phyloP scores from a whole-genome alignment of 2,888 invertebrate species.

The Galeruca laticollis region DNA sequence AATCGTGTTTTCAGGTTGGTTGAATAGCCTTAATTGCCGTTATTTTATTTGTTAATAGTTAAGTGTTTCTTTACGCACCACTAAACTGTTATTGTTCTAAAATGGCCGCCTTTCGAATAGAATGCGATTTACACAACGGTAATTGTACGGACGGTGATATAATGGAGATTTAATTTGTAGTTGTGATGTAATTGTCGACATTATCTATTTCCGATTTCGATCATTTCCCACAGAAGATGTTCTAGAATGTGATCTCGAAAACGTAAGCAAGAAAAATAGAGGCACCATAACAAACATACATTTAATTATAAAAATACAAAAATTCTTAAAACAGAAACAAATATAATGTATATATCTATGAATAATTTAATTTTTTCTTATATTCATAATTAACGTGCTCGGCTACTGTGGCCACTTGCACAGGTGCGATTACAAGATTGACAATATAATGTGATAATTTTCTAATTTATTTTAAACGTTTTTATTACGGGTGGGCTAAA shows the following conservation, averaged over 20 bases:
- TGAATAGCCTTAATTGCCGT: conserved; percentile 55
- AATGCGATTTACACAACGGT: conserved; percentile 11
- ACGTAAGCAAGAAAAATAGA: too few relatives aligned
- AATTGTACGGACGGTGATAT: background rate
- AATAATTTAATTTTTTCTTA: too few relatives aligned
- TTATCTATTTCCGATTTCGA: conserved; percentile 16
- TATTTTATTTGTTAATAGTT: conserved; percentile 57
- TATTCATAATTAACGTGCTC: too few relatives aligned
- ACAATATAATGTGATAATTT: too few relatives aligned
- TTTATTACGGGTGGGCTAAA: too few relatives aligned
- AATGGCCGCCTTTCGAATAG: conserved; percentile 47
- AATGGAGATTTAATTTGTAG: conserved; percentile 5
- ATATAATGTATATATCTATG: too few relatives aligned
- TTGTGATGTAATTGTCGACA: conserved; percentile 1
- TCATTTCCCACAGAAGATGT: conserved; percentile 1
- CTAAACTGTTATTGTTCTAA: conserved; percentile 49
- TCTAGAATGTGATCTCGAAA: background rate
- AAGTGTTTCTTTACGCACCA: conserved; percentile 54
- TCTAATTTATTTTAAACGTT: too few relatives aligned
- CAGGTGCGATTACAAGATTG: too few relatives aligned
- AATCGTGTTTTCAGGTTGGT: conserved; percentile 51
- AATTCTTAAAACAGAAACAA: too few relatives aligned
- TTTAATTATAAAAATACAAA: too few relatives aligned
- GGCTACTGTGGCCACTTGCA: too few relatives aligned
- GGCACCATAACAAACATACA: too few relatives aligned